Evolutionary conservation across 2,113 vertebrate genomes (phyloP).

Genomic region (Deroptyus accipitrinus): DNA sequence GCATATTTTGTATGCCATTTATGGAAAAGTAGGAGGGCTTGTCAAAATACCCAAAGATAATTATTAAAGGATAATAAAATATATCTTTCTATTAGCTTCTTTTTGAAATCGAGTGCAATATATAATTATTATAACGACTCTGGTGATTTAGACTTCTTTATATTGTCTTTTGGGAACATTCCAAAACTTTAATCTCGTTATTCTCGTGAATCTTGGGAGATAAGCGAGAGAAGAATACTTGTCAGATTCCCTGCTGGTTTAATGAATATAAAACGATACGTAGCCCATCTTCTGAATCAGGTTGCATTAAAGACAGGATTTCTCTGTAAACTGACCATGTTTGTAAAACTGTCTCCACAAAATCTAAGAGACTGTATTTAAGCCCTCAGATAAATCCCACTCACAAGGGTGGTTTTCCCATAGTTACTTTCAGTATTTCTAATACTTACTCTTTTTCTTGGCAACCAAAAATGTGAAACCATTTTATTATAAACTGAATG

Average conservation of each 20-base stretch:
- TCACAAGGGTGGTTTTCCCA: neutral
- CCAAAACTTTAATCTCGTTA: conserved; percentile 46
- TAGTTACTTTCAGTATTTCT: neutral
- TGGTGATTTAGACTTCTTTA: conserved; percentile 13
- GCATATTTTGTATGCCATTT: neutral
- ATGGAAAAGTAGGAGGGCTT: neutral
- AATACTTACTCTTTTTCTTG: neutral
- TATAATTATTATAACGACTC: neutral
- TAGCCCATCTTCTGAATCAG: neutral
- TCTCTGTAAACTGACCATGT: neutral
- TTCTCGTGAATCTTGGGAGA: conserved; percentile 2
- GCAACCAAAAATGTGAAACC: neutral
- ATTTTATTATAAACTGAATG: neutral
- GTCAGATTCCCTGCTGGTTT: conserved; percentile 19
- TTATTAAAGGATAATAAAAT: conserved; percentile 26
- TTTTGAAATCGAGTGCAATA: neutral
- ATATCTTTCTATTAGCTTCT: conserved; percentile 4
- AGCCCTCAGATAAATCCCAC: neutral
- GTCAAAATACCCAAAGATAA: conserved; percentile 2
- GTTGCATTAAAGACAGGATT: neutral
- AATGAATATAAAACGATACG: neutral
- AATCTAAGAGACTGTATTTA: neutral
- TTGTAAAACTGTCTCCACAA: neutral
- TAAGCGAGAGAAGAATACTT: conserved; percentile 19
- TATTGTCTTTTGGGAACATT: conserved; percentile 24